These are phyloP conservation scores for Typhlichthys subterraneus DNA, from an alignment of 2,797 vertebrate species.

Conservation along the genomic window DNA sequence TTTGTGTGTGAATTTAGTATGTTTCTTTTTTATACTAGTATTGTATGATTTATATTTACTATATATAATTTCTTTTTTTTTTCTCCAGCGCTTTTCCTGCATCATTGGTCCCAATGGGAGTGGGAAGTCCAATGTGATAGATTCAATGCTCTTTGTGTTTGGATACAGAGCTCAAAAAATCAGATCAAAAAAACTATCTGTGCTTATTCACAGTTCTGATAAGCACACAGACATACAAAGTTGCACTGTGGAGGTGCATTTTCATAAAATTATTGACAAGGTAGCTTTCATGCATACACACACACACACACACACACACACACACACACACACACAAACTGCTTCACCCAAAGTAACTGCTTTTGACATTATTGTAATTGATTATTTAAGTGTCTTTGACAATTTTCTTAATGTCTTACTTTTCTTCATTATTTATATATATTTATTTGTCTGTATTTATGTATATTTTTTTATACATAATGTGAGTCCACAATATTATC, in stretches of 20 bases:
- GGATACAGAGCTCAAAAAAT: constrained; percentile 99
- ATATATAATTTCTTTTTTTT: constrained; percentile 24
- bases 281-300: constrained; percentile 67
- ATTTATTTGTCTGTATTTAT: constrained; percentile 17
- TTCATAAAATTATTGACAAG: constrained; percentile 99
- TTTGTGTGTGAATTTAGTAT: constrained; percentile 15
- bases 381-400: background rate
- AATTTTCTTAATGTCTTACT: constrained; percentile 10
- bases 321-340: background rate
- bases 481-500: constrained; percentile 31
- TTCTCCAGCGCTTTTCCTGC: constrained; percentile 92
- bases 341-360: constrained; percentile 15
- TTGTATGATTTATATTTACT: constrained; percentile 19
- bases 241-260: constrained; percentile 96
- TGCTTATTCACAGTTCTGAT: constrained; percentile 96
- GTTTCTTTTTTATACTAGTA: constrained; percentile 38
- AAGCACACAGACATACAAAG: constrained; percentile 88
- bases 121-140: constrained; percentile 98
- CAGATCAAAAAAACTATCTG: constrained; percentile 95
- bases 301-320: constrained; percentile 22
- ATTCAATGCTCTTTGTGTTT: constrained; percentile 99
- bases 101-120: constrained; percentile 99
- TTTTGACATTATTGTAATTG: background rate
- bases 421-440: constrained; percentile 22
- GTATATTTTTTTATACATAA: constrained; percentile 10